Conservation (phyloP, 1,140 invertebrate species). For the Amyelois transitella region DNA sequence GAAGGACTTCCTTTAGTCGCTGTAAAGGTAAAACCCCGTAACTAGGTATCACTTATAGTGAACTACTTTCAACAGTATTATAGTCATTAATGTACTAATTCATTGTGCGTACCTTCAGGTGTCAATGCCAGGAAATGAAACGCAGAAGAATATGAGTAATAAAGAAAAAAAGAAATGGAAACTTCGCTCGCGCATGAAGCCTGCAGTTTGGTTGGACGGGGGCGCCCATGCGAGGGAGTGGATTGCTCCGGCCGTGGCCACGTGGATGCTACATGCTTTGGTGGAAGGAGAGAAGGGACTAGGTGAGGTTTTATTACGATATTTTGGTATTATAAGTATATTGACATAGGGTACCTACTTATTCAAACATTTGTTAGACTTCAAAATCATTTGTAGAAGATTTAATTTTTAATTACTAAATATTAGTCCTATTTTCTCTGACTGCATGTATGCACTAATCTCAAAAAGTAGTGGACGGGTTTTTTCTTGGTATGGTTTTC, state of each 20-base stretch:
- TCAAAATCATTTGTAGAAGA: no score
- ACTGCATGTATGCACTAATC: no score
- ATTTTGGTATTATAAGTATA: no score
- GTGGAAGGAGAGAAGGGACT: conserved; percentile 77
- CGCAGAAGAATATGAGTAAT: conserved; percentile 16
- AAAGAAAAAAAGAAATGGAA: conserved; percentile 67
- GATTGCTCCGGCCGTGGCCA: conserved; percentile 87
- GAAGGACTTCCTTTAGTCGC: conserved; percentile 82
- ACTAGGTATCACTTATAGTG: background rate
- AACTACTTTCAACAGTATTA: background rate
- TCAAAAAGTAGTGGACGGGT: no score
- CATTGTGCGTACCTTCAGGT: conserved; percentile 28
- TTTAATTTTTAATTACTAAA: no score
- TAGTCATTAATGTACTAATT: background rate
- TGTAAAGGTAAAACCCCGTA: conserved; percentile 69
- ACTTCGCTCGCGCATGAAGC: conserved; percentile 67
- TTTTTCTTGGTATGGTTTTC: no score
- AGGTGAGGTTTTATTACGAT: no score
- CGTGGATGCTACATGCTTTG: conserved; percentile 85
- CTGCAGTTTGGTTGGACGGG: conserved; percentile 79
- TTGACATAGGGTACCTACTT: no score
- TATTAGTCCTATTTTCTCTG: no score
- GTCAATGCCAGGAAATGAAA: conserved; percentile 42
- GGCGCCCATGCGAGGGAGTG: conserved; percentile 89
- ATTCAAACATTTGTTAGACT: no score